Base-by-base conservation (phyloP, 2,888 invertebrate species). In the Spodoptera littoralis region DNA sequence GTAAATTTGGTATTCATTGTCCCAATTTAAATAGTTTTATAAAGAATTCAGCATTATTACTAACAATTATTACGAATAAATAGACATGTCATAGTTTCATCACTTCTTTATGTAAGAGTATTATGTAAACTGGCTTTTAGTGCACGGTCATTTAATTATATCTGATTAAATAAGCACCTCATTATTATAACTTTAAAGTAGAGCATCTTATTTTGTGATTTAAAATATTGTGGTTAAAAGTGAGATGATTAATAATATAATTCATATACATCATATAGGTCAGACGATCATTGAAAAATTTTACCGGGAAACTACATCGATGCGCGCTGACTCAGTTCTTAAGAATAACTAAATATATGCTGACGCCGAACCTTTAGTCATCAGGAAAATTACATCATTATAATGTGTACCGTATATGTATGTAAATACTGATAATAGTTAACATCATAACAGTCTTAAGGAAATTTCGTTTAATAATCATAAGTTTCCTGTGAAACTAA, bases 91-190 rank as follows among this genome's bases (percentile, higher is more conserved):
- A 84, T 84, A 86, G 74, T 93, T 91, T 92, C 91, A 86, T 88
- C 88, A 92, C 81, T 66, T 76, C 74, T 85, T 93, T 92, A 92
- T 89, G 87, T 91, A 94, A 93, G 85, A 66, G 62, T 78, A 83
- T 93, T 92, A 92, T 89, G 87, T 91, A 93, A 93, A 80, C 80
- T 73, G 67, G 65, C 74, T 83, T 81, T 65, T 81, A 86, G 86
- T 86, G 87, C 87, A 87, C 85, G 86, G 88, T 83, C 87, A 84
- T 77, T 65, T 45, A 55, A 80, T 77, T 82, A 81, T 79, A 81
- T 73, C 57, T 59, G 48, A 65, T 65, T 72, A 62, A 67, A 65
- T 57, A 65, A 74, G 67, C 51, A 52, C 51, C 52, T 68, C 59
- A 65, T 68, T 52, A 55, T 13, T 59, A 54, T 27, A 18, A 18